A percentile compares a stretch with the other conserved stretches of the same genome.
Conservation (phyloP, 2,888 invertebrate species). For the Drosophila recens region DNA sequence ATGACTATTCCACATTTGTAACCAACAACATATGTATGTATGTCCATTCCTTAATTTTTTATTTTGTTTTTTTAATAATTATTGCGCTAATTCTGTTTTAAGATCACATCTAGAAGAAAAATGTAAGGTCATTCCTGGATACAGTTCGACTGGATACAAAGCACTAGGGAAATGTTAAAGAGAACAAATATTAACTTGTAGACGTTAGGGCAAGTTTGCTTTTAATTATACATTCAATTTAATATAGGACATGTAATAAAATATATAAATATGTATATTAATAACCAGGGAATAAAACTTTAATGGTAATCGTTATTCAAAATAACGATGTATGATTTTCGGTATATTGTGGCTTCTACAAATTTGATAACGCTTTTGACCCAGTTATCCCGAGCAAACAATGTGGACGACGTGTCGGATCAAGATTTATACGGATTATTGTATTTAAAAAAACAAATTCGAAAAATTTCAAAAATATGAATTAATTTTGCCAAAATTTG, state of each 20-base stretch:
- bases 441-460: background rate
- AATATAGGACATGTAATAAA: slow-evolving; percentile 63
- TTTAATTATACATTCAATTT: slow-evolving; percentile 57
- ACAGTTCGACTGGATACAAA: slow-evolving; percentile 48
- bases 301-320: slow-evolving; percentile 22
- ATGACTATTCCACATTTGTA: slow-evolving; percentile 46
- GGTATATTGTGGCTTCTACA: background rate
- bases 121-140: slow-evolving; percentile 41
- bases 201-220: slow-evolving; percentile 56
- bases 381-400: background rate
- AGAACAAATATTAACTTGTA: slow-evolving; percentile 54
- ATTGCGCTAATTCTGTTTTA: slow-evolving; percentile 33
- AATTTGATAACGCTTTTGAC: background rate
- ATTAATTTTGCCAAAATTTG: background rate
- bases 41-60: slow-evolving; percentile 61
- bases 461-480: background rate
- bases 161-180: slow-evolving; percentile 44
- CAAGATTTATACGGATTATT: background rate
- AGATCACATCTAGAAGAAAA: slow-evolving; percentile 38
- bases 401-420: background rate
- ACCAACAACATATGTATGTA: slow-evolving; percentile 51
- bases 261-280: slow-evolving; percentile 72
- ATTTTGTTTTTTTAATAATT: slow-evolving; percentile 36
- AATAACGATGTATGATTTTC: slow-evolving; percentile 7
- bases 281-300: slow-evolving; percentile 62